Evolutionary conservation across 2,797 vertebrate genomes (phyloP).

Genomic region (Tauraco hartlaubi): DNA sequence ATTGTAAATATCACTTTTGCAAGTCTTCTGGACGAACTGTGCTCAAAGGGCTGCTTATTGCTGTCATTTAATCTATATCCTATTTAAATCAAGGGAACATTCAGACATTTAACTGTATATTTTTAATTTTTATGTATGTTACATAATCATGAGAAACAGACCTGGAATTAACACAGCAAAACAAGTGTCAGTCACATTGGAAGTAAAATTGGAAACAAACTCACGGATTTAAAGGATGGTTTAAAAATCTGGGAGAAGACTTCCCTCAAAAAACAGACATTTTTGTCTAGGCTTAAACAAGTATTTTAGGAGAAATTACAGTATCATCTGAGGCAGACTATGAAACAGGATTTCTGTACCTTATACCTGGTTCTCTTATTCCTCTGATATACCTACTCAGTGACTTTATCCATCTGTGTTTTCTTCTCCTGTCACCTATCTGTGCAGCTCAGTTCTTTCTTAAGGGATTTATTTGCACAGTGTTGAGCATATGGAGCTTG

Average conservation of each 20-base stretch:
- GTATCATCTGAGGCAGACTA: neutral
- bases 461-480: neutral
- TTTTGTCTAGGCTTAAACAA: neutral
- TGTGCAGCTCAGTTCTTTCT: neutral
- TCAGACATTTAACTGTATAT: neutral
- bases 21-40: neutral
- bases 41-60: neutral
- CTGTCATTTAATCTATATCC: neutral
- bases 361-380: neutral
- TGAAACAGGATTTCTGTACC: neutral
- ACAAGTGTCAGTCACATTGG: neutral
- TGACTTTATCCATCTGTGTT: neutral
- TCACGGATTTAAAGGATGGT: neutral
- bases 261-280: neutral
- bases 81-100: constrained; percentile 7
- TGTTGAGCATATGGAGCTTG: neutral
- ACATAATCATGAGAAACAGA: neutral
- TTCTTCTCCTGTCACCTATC: neutral
- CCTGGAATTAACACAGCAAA: neutral
- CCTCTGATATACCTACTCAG: neutral
- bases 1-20: neutral
- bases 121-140: neutral
- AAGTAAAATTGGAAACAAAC: neutral
- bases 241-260: neutral
- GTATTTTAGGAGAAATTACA: neutral